Percentiles rank a stretch among this genome's conserved stretches.
phyloP scores from a whole-genome alignment of 2,888 invertebrate genomes.

The Phyllotreta cruciferae region DNA sequence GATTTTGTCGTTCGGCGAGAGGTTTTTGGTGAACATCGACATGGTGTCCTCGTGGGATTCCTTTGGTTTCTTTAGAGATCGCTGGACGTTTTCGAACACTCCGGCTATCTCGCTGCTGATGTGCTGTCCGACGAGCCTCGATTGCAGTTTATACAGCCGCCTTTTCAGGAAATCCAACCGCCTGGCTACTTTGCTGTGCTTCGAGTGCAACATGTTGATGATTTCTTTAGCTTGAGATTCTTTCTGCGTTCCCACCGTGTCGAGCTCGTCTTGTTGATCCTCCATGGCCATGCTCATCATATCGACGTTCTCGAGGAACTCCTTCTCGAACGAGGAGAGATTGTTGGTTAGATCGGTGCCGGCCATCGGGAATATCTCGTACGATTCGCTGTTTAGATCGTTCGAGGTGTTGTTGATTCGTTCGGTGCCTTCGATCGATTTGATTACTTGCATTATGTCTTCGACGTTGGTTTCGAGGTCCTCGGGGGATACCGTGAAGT shows the following conservation, averaged over 20 bases:
- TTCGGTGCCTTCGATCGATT: slow-evolving; percentile 72
- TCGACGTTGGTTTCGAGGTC: slow-evolving; percentile 67
- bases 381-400: slow-evolving; percentile 50
- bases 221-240: slow-evolving; percentile 63
- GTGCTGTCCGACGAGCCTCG: slow-evolving; percentile 77
- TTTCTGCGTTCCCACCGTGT: slow-evolving; percentile 58
- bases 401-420: slow-evolving; percentile 48
- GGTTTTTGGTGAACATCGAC: slow-evolving; percentile 26
- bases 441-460: slow-evolving; percentile 78
- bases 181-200: slow-evolving; percentile 71
- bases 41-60: slow-evolving; percentile 38
- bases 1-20: slow-evolving; percentile 47
- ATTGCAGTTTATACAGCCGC: slow-evolving; percentile 78
- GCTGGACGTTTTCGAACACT: slow-evolving; percentile 76
- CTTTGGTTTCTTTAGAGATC: slow-evolving; percentile 57
- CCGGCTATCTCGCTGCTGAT: slow-evolving; percentile 80
- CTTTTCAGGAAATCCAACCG: slow-evolving; percentile 76
- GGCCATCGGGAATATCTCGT: slow-evolving; percentile 54
- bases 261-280: slow-evolving; percentile 58
- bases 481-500: slow-evolving; percentile 56
- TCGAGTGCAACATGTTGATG: slow-evolving; percentile 61
- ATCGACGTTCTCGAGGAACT: slow-evolving; percentile 63
- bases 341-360: slow-evolving; percentile 53
- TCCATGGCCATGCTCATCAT: slow-evolving; percentile 63
- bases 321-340: slow-evolving; percentile 54